These are phyloP conservation scores for Bacillus rossius DNA, from an alignment of 1,140 invertebrate genomes.

Conservation along the genomic window DNA sequence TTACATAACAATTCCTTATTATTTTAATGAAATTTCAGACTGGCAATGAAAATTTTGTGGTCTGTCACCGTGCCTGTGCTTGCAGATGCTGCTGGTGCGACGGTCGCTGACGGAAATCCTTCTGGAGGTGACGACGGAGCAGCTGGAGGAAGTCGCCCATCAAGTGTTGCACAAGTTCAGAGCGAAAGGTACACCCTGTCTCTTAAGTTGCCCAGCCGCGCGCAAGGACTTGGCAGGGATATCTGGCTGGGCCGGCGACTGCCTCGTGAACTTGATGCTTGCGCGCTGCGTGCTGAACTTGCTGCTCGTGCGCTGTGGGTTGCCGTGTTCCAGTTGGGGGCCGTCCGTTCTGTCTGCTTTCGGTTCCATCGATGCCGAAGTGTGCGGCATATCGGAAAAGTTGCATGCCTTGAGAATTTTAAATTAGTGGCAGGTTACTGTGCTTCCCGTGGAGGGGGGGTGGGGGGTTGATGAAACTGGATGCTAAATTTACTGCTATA, in stretches of 20 bases:
- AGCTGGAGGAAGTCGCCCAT: constrained; percentile 74
- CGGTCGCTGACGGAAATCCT: constrained; percentile 86
- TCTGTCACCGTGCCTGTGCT: too few relatives aligned
- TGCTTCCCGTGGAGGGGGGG: too few relatives aligned
- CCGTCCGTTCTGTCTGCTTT: neutral
- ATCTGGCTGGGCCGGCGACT: constrained; percentile 1
- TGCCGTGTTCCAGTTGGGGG: constrained; percentile 28
- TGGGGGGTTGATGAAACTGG: too few relatives aligned
- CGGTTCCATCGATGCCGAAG: neutral
- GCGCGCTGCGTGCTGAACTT: constrained; percentile 4
- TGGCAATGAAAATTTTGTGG: neutral
- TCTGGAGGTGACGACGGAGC: constrained; percentile 86
- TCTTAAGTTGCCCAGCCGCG: neutral
- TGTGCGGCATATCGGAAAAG: neutral
- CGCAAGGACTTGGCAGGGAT: neutral
- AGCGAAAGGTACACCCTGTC: constrained; percentile 54
- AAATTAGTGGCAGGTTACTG: too few relatives aligned
- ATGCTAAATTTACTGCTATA: too few relatives aligned
- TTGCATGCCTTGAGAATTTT: too few relatives aligned
- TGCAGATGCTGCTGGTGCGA: constrained; percentile 83
- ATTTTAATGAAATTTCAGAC: too few relatives aligned
- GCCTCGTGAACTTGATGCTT: constrained; percentile 10
- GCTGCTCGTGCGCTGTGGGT: constrained; percentile 27
- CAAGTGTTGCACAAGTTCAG: constrained; percentile 61
- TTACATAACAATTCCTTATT: too few relatives aligned